phyloP scores from a whole-genome alignment of 1,140 invertebrate species.

The Heliothis virescens region DNA sequence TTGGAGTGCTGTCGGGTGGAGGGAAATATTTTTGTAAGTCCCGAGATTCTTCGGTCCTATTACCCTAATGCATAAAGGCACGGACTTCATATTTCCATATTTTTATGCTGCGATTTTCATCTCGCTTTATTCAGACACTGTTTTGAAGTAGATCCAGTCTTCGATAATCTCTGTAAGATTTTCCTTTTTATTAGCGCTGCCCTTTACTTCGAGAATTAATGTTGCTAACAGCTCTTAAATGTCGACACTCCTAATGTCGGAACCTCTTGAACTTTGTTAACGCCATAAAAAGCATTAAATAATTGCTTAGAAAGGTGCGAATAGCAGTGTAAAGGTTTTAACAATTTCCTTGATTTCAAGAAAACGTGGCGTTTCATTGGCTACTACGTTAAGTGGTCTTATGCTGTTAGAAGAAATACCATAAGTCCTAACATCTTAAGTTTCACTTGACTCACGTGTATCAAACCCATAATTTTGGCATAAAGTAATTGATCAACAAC shows the following conservation, averaged over 20 bases:
- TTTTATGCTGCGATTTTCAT: no score
- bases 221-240: slow-evolving; percentile 27
- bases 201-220: slow-evolving; percentile 11
- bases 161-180: slow-evolving; percentile 4
- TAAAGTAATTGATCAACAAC: no score
- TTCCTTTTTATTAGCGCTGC: slow-evolving; percentile 19
- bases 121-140: no score
- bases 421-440: no score
- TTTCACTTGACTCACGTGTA: no score
- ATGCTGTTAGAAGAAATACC: no score
- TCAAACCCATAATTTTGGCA: no score
- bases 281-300: slow-evolving; percentile 11
- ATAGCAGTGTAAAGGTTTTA: neutral
- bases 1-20: neutral
- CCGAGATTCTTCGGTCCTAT: neutral
- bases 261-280: slow-evolving; percentile 19
- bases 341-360: neutral
- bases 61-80: neutral
- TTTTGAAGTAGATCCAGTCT: neutral
- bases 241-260: slow-evolving; percentile 14
- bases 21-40: neutral
- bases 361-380: neutral
- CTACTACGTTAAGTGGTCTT: neutral
- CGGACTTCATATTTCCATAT: no score
- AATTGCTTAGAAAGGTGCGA: slow-evolving; percentile 12